Base-by-base conservation (phyloP, 23 tunicate species). In the Halocynthia roretzi region DNA sequence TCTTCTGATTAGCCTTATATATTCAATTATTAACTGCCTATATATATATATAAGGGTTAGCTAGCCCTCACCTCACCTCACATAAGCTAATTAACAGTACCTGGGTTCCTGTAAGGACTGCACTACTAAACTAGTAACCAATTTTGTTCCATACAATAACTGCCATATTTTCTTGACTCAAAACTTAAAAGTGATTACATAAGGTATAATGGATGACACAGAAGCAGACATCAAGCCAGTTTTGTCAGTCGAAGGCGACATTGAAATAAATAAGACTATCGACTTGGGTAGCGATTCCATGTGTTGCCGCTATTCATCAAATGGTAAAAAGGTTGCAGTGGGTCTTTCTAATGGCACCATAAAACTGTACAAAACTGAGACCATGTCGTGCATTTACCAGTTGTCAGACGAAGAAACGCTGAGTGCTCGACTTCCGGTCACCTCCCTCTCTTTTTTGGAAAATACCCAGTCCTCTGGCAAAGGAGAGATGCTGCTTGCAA, bases 271-370 rank as follows among this genome's bases (percentile, higher is more conserved):
- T 10, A 90, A 90, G 72, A 90, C 83, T 7, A 61, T 90, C 82
- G 92, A 92, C 52, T 62, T 92, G 19, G 72, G 74, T 52, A 76
- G 98, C 68, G 98, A 82, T 74, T 87, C 80, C 54, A 72, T 92
- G 79, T 92, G 98, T 71, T 78, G 89, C 61, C 74, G 76, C 50
- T 92, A 80, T 82, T 92, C 98, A 8, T 74, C 77, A 53, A 75
- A 86, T 74, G 88, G 98, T 9, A 81, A 81, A 56, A 92, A 92
- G 75, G 54, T 92, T 48, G 98, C 98, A 12, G 87, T 86, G 51
- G 98, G 98, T 51, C 76, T 92, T 23, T 78, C 98, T 17, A 86
- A 92, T 75, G 98, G 98, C 12, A 85, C 74, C 60, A 71, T 86
- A 8, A 92, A 92, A 80, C 84, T 89, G 5, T 89, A 61, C 72